Evolutionary conservation across 35 echinoderm and acorn worm species (phyloP).

Genomic region (Hemicentrotus pulcherrimus): DNA sequence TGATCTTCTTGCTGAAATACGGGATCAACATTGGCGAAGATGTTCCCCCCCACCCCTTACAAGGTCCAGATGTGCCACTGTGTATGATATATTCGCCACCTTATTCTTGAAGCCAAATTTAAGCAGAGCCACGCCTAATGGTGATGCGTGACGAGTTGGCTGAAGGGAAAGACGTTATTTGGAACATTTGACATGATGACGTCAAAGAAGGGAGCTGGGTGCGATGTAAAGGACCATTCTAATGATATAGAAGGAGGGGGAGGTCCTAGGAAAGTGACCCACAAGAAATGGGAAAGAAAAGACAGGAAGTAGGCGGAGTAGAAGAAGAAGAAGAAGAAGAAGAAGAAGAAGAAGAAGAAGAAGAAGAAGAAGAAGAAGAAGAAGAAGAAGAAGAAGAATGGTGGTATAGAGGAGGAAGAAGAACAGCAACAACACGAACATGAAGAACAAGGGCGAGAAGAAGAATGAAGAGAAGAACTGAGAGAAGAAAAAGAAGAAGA

Average conservation of each 20-base stretch:
- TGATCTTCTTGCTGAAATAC: too few relatives aligned
- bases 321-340: background rate
- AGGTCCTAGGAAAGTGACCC: too few relatives aligned
- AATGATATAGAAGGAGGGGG: too few relatives aligned
- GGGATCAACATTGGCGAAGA: too few relatives aligned
- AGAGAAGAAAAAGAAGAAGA: too few relatives aligned
- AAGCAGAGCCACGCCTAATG: background rate
- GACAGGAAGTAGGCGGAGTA: background rate
- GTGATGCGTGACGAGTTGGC: background rate
- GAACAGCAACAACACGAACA: background rate
- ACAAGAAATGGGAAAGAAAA: background rate
- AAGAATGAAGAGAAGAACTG: background rate
- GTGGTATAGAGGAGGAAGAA: too few relatives aligned
- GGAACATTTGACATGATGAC: background rate
- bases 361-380: slow-evolving; percentile 6
- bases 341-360: background rate
- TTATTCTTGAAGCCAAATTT: background rate
- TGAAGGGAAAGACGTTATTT: background rate
- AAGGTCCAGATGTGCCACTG: too few relatives aligned
- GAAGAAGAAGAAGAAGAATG: background rate
- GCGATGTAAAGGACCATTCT: too few relatives aligned
- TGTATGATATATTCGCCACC: background rate
- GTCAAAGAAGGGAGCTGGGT: background rate
- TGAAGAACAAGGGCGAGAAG: background rate
- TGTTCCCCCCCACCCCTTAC: too few relatives aligned